Percentiles rank a stretch among this genome's conserved stretches.
Evolutionary conservation across 64 coral and sea anemone species (phyloP).

Genomic region (Stylophora pistillata): DNA sequence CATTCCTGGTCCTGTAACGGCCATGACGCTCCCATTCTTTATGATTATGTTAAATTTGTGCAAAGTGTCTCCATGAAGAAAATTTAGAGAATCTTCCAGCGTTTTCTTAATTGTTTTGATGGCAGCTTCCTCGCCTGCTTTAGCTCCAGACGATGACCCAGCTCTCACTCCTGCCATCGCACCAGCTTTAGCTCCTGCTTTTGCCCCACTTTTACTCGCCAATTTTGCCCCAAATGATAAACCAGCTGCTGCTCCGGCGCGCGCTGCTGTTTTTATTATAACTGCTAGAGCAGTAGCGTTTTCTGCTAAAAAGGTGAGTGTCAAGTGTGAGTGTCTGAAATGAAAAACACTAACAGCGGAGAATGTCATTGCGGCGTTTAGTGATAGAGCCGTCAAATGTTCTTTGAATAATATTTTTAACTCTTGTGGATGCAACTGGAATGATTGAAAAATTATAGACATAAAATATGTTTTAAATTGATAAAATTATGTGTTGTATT

Average conservation of each 20-base stretch:
- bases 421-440: no score
- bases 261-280: conserved; percentile 27
- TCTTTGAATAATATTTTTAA: no score
- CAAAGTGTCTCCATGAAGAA: conserved; percentile 3
- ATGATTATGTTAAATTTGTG: conserved; percentile 16
- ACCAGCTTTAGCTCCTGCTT: conserved; percentile 59
- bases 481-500: no score
- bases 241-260: conserved; percentile 45
- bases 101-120: conserved; percentile 8
- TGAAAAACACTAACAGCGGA: no score
- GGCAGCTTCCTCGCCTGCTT: conserved; percentile 65
- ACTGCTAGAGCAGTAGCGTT: conserved; percentile 8
- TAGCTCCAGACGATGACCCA: conserved; percentile 58
- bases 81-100: conserved; percentile 23
- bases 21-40: neutral
- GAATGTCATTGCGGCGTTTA: no score
- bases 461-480: no score
- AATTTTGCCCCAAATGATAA: neutral
- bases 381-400: no score
- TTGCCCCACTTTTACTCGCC: conserved; percentile 30
- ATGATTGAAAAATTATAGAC: no score
- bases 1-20: neutral
- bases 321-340: neutral
- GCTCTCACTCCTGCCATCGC: conserved; percentile 54
- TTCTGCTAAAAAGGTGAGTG: neutral